Conservation (phyloP, 2,888 invertebrate species). For the Ametastegia equiseti region DNA sequence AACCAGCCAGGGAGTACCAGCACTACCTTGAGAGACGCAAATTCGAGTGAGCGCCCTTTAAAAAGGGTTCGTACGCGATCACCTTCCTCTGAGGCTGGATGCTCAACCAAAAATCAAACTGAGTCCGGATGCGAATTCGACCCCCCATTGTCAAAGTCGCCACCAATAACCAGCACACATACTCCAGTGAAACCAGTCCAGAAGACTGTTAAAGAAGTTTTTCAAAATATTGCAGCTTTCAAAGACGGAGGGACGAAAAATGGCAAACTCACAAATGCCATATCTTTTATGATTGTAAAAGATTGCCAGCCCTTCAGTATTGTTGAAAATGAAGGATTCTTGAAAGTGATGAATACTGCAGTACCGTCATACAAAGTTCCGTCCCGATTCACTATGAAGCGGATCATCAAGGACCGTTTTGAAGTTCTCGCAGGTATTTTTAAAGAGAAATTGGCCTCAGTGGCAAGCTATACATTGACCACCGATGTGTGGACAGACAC, state of each 20-base stretch:
- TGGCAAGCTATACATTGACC: conserved; percentile 50
- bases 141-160: neutral
- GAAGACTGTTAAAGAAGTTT: neutral
- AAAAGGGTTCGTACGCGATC: neutral
- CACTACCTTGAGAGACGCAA: neutral
- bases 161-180: neutral
- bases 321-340: conserved; percentile 49
- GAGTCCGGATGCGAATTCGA: neutral
- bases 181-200: neutral
- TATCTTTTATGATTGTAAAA: conserved; percentile 41
- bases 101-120: neutral
- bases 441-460: conserved; percentile 47
- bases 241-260: neutral
- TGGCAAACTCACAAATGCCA: neutral
- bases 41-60: neutral
- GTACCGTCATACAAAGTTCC: conserved; percentile 47
- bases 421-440: neutral
- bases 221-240: neutral
- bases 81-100: neutral
- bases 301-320: conserved; percentile 46
- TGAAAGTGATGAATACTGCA: conserved; percentile 32
- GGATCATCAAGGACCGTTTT: conserved; percentile 46
- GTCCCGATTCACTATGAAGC: conserved; percentile 40
- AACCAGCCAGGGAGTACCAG: neutral
- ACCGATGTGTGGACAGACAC: conserved; percentile 56